These are phyloP conservation scores for Hyla sarda DNA, from an alignment of 2,113 vertebrate genomes.

Conservation along the genomic window DNA sequence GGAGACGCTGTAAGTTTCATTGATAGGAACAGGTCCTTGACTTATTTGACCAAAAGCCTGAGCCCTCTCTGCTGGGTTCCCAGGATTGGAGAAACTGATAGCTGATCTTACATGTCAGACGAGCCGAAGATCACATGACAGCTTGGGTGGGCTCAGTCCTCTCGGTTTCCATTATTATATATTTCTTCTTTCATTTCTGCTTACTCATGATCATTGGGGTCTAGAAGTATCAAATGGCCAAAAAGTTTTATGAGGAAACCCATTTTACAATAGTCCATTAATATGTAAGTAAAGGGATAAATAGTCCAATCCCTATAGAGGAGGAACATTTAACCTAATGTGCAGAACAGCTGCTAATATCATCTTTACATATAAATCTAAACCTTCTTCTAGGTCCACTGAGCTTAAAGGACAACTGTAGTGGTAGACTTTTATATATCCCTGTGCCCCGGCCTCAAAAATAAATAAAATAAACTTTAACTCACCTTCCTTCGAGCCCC, in stretches of 20 bases:
- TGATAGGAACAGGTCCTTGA: slow-evolving; percentile 2
- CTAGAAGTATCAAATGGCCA: background rate
- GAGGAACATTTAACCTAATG: no score
- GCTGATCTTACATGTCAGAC: background rate
- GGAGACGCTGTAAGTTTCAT: background rate
- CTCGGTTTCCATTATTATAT: background rate
- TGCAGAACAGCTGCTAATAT: background rate
- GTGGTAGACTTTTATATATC: no score
- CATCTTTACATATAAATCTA: no score
- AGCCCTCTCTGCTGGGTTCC: slow-evolving; percentile 21
- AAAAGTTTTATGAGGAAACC: no score
- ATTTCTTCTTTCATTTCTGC: slow-evolving; percentile 19
- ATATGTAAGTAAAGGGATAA: background rate
- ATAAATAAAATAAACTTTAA: no score
- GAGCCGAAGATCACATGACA: slow-evolving; percentile 15
- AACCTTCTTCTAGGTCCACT: no score
- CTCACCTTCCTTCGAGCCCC: no score
- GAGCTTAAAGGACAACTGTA: no score
- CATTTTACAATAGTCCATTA: background rate
- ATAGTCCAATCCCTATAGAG: no score
- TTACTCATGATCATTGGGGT: slow-evolving; percentile 12
- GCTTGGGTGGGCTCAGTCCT: background rate
- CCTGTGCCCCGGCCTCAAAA: no score
- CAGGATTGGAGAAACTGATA: slow-evolving; percentile 27
- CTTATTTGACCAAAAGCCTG: slow-evolving; percentile 19